Evolutionary conservation across 2,113 vertebrate species (phyloP).

Genomic region (Bungarus multicinctus): DNA sequence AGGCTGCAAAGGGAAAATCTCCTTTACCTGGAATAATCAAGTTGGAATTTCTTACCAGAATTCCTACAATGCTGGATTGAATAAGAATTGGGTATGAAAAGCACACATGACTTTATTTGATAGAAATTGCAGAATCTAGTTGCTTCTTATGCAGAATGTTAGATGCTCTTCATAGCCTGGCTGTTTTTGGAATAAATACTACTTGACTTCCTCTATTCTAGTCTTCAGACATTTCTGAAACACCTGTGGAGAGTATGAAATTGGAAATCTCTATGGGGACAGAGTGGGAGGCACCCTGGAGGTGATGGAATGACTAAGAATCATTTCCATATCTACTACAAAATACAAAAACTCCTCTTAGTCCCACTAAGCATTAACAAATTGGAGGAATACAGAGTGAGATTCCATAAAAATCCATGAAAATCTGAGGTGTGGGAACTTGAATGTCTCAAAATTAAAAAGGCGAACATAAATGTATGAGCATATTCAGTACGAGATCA

Average conservation of each 20-base stretch:
- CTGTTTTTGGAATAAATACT: neutral
- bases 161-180: neutral
- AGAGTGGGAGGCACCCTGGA: neutral
- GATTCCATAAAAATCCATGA: neutral
- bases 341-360: neutral
- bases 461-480: neutral
- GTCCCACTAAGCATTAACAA: neutral
- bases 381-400: neutral
- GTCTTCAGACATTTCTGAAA: neutral
- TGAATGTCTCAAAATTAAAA: neutral
- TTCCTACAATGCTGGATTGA: neutral
- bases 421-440: neutral
- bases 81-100: neutral
- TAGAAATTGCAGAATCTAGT: neutral
- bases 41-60: neutral
- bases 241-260: neutral
- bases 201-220: neutral
- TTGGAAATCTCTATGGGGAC: neutral
- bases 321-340: neutral
- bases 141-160: neutral
- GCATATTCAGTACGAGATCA: neutral
- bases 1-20: neutral
- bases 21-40: neutral
- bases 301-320: neutral
- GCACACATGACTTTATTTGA: too few relatives aligned